phyloP scores from a whole-genome alignment of 2,888 invertebrate species.

The Abrostola triplasia region DNA sequence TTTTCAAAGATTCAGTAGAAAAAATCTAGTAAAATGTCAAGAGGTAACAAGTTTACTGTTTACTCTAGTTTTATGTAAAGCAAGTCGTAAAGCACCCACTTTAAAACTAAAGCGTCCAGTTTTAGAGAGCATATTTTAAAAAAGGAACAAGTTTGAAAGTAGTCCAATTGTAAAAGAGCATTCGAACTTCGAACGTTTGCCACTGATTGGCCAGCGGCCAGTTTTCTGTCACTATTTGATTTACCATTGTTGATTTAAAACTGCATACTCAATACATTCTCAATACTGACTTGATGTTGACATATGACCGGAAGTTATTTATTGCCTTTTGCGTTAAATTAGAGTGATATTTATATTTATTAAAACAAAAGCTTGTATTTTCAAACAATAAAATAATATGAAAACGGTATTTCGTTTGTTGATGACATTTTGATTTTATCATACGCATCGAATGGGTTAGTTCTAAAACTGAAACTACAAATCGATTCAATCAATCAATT shows the following conservation, averaged over 20 bases:
- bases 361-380: too few species aligned
- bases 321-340: neutral
- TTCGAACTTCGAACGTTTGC: slow-evolving; percentile 11
- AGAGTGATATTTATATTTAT: neutral
- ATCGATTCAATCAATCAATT: too few species aligned
- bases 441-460: too few species aligned
- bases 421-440: too few species aligned
- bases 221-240: slow-evolving; percentile 16
- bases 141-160: slow-evolving; percentile 18
- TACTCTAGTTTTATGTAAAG: neutral
- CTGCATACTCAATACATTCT: slow-evolving; percentile 14
- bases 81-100: neutral
- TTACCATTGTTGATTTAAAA: slow-evolving; percentile 23
- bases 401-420: too few species aligned
- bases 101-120: neutral
- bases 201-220: slow-evolving; percentile 27
- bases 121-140: neutral
- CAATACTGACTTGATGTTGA: neutral
- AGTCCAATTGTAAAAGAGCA: slow-evolving; percentile 27
- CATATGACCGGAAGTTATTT: neutral
- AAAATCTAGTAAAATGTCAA: too few species aligned
- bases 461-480: too few species aligned
- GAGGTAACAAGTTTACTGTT: neutral
- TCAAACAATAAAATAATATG: too few species aligned
- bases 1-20: too few species aligned